Evolutionary conservation across 2,888 invertebrate species (phyloP).

Genomic region (Tetranychus truncatus): DNA sequence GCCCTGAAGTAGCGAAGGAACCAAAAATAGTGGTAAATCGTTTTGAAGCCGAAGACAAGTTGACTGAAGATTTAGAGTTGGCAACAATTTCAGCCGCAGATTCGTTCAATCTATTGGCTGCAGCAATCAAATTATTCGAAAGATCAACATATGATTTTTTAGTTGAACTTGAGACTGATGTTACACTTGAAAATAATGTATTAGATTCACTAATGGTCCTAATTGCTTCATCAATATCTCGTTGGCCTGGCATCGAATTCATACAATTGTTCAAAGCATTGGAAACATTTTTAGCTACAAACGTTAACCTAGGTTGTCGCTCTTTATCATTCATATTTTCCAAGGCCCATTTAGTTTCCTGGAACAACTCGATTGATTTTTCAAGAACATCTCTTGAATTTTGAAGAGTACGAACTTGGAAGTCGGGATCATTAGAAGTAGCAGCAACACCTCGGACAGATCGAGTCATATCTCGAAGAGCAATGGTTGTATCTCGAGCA

Average conservation of each 20-base stretch:
- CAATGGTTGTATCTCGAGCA: constrained; percentile 58
- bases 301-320: constrained; percentile 44
- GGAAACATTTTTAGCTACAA: constrained; percentile 37
- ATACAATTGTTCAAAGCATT: constrained; percentile 49
- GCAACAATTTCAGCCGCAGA: constrained; percentile 65
- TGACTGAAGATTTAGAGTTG: constrained; percentile 45
- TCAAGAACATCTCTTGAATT: constrained; percentile 57
- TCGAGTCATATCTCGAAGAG: constrained; percentile 50
- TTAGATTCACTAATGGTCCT: constrained; percentile 45
- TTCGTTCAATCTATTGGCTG: constrained; percentile 63
- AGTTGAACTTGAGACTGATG: constrained; percentile 40
- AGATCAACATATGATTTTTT: constrained; percentile 51
- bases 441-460: constrained; percentile 62
- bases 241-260: constrained; percentile 74
- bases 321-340: constrained; percentile 46
- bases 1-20: constrained; percentile 53
- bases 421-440: constrained; percentile 43
- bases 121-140: constrained; percentile 62
- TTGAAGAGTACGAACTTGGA: constrained; percentile 37
- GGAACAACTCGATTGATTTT: constrained; percentile 55
- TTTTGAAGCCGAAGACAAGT: constrained; percentile 52
- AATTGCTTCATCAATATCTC: constrained; percentile 76
- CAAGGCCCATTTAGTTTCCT: constrained; percentile 59
- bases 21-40: constrained; percentile 57
- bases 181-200: not conserved